phyloP scores from a whole-genome alignment of 2,888 invertebrate genomes.

The Meliscaeva auricollis region DNA sequence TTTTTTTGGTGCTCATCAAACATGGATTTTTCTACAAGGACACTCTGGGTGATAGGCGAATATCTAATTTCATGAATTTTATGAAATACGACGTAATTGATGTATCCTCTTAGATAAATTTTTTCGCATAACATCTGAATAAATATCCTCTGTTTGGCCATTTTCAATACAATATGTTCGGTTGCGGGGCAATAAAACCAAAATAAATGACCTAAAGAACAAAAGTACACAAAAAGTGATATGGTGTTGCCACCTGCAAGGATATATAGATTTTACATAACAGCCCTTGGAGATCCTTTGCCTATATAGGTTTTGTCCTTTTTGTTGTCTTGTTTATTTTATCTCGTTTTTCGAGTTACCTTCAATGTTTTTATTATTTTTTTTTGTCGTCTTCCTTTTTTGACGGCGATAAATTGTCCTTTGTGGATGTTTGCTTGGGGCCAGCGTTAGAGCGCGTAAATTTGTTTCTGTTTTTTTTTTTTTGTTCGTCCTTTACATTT shows the following conservation, averaged over 20 bases:
- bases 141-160: constrained; percentile 43
- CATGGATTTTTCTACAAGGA: background rate
- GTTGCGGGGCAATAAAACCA: constrained; percentile 62
- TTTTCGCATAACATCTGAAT: constrained; percentile 26
- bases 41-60: background rate
- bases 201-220: constrained; percentile 50
- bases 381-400: constrained; percentile 52
- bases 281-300: constrained; percentile 16
- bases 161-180: constrained; percentile 55
- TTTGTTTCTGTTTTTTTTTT: constrained; percentile 27
- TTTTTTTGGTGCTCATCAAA: background rate
- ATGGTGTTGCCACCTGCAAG: constrained; percentile 29
- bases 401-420: constrained; percentile 66
- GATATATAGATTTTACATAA: background rate
- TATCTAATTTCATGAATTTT: constrained; percentile 61
- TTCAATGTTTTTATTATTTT: constrained; percentile 49
- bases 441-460: constrained; percentile 9
- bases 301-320: constrained; percentile 21
- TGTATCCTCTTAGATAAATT: constrained; percentile 44
- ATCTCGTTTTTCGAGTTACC: constrained; percentile 9
- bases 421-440: constrained; percentile 47
- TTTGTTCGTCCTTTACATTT: background rate
- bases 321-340: constrained; percentile 22
- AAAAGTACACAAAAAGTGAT: constrained; percentile 17
- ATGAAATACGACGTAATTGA: constrained; percentile 66